Conservation (phyloP, 2,888 invertebrate genomes). For the Pycnomerus fuliginosus region DNA sequence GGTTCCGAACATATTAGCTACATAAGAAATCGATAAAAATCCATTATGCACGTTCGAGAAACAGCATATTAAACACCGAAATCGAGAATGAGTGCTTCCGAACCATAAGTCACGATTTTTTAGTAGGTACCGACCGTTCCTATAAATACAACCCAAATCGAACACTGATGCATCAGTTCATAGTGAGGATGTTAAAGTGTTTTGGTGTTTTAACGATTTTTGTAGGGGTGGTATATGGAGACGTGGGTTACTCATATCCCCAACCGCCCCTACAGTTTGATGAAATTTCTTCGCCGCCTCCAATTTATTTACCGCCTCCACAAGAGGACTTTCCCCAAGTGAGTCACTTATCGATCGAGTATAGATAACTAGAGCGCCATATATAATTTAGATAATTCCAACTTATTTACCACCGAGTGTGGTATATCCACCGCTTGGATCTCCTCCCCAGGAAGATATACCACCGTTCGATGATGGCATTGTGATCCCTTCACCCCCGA, state of each 20-base stretch:
- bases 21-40: slow-evolving; percentile 27
- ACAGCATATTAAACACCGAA: slow-evolving; percentile 23
- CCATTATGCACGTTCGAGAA: slow-evolving; percentile 29
- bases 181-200: too few species aligned
- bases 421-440: slow-evolving; percentile 31
- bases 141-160: slow-evolving; percentile 9
- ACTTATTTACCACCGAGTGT: slow-evolving; percentile 33
- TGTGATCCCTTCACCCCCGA: slow-evolving; percentile 31
- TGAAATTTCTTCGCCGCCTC: slow-evolving; percentile 31
- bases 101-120: slow-evolving; percentile 25
- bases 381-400: slow-evolving; percentile 17
- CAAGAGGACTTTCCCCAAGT: slow-evolving; percentile 32
- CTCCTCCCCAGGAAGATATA: slow-evolving; percentile 18
- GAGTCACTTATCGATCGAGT: slow-evolving; percentile 3
- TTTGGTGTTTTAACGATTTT: too few species aligned
- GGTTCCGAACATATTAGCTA: slow-evolving; percentile 7
- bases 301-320: slow-evolving; percentile 36
- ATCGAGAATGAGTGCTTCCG: slow-evolving; percentile 21
- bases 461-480: slow-evolving; percentile 35
- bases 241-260: slow-evolving; percentile 37
- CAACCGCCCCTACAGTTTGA: slow-evolving; percentile 38
- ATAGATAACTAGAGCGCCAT: too few species aligned
- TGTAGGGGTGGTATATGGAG: background rate
- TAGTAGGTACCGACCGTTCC: slow-evolving; percentile 13
- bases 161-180: too few species aligned